Evolutionary conservation across 1,140 invertebrate genomes (phyloP).

Genomic region (Meteorus sp.): DNA sequence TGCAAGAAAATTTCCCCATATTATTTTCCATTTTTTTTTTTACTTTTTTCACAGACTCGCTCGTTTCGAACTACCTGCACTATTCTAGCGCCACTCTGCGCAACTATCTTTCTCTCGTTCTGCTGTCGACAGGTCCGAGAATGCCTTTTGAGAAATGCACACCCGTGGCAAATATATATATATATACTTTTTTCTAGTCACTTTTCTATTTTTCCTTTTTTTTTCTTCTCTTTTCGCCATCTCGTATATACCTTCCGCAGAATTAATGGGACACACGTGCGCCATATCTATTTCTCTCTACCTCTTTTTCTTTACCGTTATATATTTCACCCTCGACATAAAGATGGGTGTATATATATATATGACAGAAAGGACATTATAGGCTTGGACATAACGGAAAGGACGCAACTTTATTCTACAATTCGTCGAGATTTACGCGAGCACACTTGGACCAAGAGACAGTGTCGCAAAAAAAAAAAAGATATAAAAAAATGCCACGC

Average conservation of each 20-base stretch:
- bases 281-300: constrained; percentile 8
- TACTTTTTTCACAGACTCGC: neutral
- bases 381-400: neutral
- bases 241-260: constrained; percentile 20
- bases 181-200: constrained; percentile 1
- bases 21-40: neutral
- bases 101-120: constrained; percentile 17
- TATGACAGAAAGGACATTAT: neutral
- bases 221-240: constrained; percentile 13
- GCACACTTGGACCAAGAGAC: too few species aligned
- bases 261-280: constrained; percentile 35
- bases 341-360: too few species aligned
- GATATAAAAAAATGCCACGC: too few species aligned
- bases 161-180: constrained; percentile 16
- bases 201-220: neutral
- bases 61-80: neutral
- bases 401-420: neutral
- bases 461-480: neutral
- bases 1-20: too few species aligned
- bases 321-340: neutral
- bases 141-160: constrained; percentile 29
- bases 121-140: constrained; percentile 31
- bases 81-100: constrained; percentile 14
- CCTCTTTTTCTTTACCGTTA: neutral
- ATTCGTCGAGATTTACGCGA: constrained; percentile 1